A percentile compares a stretch with the other conserved stretches of the same genome.
Evolutionary conservation across 2,888 invertebrate species (phyloP).

Genomic region (Plemyria rubiginata): DNA sequence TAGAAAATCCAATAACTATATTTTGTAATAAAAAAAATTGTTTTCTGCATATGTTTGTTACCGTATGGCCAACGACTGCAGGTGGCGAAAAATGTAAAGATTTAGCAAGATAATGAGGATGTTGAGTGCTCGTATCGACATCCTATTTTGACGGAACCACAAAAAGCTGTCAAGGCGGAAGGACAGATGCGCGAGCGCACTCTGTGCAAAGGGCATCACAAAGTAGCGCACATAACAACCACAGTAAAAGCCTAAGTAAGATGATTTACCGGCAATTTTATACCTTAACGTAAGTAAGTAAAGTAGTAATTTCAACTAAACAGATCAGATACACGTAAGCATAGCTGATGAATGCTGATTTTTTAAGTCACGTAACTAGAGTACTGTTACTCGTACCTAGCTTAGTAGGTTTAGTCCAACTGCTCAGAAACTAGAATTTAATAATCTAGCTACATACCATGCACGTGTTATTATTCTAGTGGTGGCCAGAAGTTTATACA

Average conservation of each 20-base stretch:
- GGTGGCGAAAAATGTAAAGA: conserved; percentile 3
- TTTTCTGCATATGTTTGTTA: not conserved
- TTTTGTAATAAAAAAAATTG: not conserved
- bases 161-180: conserved; percentile 53
- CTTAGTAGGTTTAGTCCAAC: conserved; percentile 41
- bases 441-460: conserved; percentile 18
- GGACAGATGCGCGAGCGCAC: conserved; percentile 52
- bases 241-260: conserved; percentile 6
- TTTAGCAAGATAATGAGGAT: conserved; percentile 35
- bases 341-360: conserved; percentile 60
- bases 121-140: conserved; percentile 34
- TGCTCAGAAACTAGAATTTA: conserved; percentile 38
- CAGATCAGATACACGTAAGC: conserved; percentile 28
- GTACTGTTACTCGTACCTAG: conserved; percentile 64
- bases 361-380: conserved; percentile 67
- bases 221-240: conserved; percentile 27
- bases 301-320: conserved; percentile 28
- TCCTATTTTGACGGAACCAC: conserved; percentile 35
- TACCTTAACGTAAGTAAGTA: conserved; percentile 15
- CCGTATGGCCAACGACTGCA: not conserved
- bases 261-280: conserved; percentile 15
- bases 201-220: conserved; percentile 23
- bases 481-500: conserved; percentile 11
- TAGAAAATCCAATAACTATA: too few species aligned
- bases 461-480: conserved; percentile 29